Evolutionary conservation across 2,797 vertebrate genomes (phyloP).

Genomic region (Tachyglossus aculeatus): DNA sequence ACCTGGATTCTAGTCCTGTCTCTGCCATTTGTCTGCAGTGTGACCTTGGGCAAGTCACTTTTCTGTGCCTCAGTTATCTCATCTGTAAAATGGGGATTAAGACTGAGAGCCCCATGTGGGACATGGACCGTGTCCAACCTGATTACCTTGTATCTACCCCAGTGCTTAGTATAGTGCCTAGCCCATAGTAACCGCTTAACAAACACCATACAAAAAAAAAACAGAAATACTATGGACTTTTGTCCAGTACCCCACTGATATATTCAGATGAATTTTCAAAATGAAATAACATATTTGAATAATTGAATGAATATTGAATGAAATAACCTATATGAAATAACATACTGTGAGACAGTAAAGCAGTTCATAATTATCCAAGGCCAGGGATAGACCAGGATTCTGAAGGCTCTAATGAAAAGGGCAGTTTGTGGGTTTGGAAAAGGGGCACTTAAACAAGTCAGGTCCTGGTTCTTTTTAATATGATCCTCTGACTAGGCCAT

Average conservation of each 20-base stretch:
- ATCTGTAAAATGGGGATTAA: neutral
- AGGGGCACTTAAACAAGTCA: slow-evolving; percentile 46
- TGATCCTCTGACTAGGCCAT: slow-evolving; percentile 44
- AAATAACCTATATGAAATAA: too few relatives aligned
- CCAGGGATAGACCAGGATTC: slow-evolving; percentile 44
- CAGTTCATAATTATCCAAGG: slow-evolving; percentile 51
- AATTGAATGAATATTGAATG: too few relatives aligned
- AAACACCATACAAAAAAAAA: neutral
- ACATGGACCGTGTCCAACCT: neutral
- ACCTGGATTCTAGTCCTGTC: too few relatives aligned
- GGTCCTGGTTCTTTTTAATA: slow-evolving; percentile 57
- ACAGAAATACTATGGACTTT: slow-evolving; percentile 1
- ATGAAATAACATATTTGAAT: slow-evolving; percentile 26
- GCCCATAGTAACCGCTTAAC: too few relatives aligned
- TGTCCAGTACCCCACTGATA: slow-evolving; percentile 13
- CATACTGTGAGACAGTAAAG: slow-evolving; percentile 39
- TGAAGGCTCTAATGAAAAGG: slow-evolving; percentile 55
- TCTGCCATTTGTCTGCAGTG: too few relatives aligned
- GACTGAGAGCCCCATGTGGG: too few relatives aligned
- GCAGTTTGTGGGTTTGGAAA: slow-evolving; percentile 43
- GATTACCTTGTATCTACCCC: too few relatives aligned
- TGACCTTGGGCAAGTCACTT: too few relatives aligned
- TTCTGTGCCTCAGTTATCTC: neutral
- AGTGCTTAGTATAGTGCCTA: too few relatives aligned
- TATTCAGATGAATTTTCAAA: slow-evolving; percentile 23